Conservation (phyloP, 2,797 vertebrate species). For the Naso thynnoides region DNA sequence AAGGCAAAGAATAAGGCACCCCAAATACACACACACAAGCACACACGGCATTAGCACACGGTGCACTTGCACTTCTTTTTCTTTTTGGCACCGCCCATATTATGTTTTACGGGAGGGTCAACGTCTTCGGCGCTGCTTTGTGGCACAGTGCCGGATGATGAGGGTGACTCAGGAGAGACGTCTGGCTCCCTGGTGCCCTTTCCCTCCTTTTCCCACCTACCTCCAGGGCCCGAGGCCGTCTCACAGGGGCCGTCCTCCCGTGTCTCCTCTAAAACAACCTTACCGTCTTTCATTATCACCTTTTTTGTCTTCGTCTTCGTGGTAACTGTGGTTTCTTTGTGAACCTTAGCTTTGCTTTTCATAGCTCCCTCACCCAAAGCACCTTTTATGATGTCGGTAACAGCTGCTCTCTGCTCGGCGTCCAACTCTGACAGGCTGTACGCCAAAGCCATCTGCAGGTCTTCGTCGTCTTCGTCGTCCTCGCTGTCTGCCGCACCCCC, state of each 20-base stretch:
- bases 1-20: slow-evolving; percentile 53
- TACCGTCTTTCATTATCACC: background rate
- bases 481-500: slow-evolving; percentile 51
- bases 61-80: slow-evolving; percentile 81
- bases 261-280: slow-evolving; percentile 24
- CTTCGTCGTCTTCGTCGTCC: slow-evolving; percentile 90
- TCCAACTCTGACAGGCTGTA: slow-evolving; percentile 98
- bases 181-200: slow-evolving; percentile 30
- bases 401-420: slow-evolving; percentile 88
- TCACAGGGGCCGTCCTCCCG: too few relatives aligned
- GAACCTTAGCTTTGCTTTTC: slow-evolving; percentile 11
- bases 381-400: slow-evolving; percentile 84
- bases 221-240: slow-evolving; percentile 22
- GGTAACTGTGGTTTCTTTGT: slow-evolving; percentile 25
- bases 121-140: slow-evolving; percentile 50
- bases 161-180: slow-evolving; percentile 43
- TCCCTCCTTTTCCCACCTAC: background rate
- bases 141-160: slow-evolving; percentile 36
- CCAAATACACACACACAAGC: slow-evolving; percentile 4
- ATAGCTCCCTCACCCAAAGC: slow-evolving; percentile 77
- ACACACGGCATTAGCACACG: slow-evolving; percentile 71
- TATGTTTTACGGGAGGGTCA: slow-evolving; percentile 40
- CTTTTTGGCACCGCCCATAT: slow-evolving; percentile 64
- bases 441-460: slow-evolving; percentile 97
- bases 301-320: slow-evolving; percentile 22